phyloP scores from a whole-genome alignment of 2,888 invertebrate genomes.

The Thelaira solivaga region DNA sequence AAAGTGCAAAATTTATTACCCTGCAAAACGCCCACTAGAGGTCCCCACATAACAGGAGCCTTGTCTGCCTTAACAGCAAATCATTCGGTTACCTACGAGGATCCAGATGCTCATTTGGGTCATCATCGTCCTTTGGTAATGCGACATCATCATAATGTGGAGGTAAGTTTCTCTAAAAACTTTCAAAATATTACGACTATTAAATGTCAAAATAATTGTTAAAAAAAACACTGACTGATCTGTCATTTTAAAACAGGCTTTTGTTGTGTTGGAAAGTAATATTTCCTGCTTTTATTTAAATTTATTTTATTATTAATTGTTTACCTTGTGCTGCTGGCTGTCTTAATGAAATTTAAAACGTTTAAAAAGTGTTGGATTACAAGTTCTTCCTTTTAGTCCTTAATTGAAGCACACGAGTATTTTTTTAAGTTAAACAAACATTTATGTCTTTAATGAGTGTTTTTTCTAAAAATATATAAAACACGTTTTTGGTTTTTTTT shows the following conservation, averaged over 20 bases:
- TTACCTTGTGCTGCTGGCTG: neutral
- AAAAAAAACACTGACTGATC: conserved; percentile 34
- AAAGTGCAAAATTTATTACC: conserved; percentile 91
- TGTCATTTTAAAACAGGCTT: neutral
- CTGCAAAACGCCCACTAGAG: conserved; percentile 85
- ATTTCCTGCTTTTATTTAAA: conserved; percentile 17
- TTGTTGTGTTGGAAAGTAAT: conserved; percentile 8
- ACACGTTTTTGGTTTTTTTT: neutral
- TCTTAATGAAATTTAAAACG: conserved; percentile 29
- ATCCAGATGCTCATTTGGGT: conserved; percentile 82
- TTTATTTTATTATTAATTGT: neutral
- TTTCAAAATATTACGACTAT: conserved; percentile 33
- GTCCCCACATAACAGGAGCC: conserved; percentile 76
- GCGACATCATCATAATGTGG: conserved; percentile 77
- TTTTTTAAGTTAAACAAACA: no score
- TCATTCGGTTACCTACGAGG: conserved; percentile 86
- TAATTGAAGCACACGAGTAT: neutral
- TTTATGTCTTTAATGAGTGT: neutral
- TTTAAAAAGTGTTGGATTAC: conserved; percentile 19
- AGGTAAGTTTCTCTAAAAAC: conserved; percentile 69
- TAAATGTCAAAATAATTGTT: conserved; percentile 49
- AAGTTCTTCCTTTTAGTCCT: neutral
- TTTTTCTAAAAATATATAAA: neutral
- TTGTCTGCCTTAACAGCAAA: conserved; percentile 74
- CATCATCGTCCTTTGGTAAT: conserved; percentile 78